These are phyloP conservation scores for Tinamus guttatus DNA, from an alignment of 2,113 vertebrate genomes.

Conservation along the genomic window DNA sequence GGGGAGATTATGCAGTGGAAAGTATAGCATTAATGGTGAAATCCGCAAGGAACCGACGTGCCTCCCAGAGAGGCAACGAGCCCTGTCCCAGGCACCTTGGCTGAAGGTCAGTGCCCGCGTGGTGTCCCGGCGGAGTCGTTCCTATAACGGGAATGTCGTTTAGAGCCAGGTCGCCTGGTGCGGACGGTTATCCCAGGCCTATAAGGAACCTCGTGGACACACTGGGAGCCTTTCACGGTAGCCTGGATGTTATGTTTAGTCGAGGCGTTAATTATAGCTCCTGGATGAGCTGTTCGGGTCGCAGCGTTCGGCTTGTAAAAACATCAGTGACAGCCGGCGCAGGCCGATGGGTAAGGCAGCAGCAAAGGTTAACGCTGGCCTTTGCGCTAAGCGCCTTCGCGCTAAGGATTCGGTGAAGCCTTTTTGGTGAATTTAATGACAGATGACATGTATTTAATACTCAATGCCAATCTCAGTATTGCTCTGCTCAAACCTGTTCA, in stretches of 20 bases:
- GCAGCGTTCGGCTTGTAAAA: neutral
- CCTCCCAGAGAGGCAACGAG: neutral
- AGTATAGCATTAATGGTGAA: neutral
- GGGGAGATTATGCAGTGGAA: neutral
- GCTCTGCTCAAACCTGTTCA: neutral
- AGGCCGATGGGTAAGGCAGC: neutral
- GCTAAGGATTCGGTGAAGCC: neutral
- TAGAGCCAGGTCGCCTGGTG: slow-evolving; percentile 29
- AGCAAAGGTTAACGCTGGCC: neutral
- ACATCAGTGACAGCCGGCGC: accelerated
- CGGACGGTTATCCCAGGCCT: slow-evolving; percentile 28
- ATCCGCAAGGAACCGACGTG: neutral
- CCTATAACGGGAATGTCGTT: slow-evolving; percentile 68
- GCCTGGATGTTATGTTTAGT: slow-evolving; percentile 29
- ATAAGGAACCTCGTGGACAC: slow-evolving; percentile 41
- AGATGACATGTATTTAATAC: neutral
- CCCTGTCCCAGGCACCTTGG: neutral
- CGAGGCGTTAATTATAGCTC: slow-evolving; percentile 58
- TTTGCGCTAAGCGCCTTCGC: neutral
- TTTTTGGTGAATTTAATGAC: neutral
- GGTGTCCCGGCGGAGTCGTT: slow-evolving; percentile 25
- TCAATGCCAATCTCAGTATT: neutral
- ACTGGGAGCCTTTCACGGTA: slow-evolving; percentile 9
- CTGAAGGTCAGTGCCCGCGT: slow-evolving; percentile 44
- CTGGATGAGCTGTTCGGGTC: neutral